Percentiles rank a stretch among this genome's conserved stretches.
phyloP scores from a whole-genome alignment of 2,888 invertebrate species.

The Sinotaia quadrata region DNA sequence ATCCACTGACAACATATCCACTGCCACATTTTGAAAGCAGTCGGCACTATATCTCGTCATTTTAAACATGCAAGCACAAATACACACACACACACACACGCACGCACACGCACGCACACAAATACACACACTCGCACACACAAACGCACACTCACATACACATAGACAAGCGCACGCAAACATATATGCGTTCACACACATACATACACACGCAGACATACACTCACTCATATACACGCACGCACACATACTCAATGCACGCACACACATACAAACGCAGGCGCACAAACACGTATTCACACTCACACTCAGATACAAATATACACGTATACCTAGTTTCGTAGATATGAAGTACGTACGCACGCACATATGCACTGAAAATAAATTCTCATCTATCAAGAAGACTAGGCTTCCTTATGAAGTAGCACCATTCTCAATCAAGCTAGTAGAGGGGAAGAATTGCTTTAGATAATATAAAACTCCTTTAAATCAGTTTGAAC shows the following conservation, averaged over 20 bases:
- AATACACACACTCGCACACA: slow-evolving; percentile 11
- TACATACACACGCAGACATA: slow-evolving; percentile 6
- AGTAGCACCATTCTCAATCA: too few species aligned
- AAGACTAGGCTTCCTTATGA: too few species aligned
- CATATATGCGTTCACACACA: not conserved
- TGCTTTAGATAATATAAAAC: too few species aligned
- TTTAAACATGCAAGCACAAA: too few species aligned
- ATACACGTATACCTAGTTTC: not conserved
- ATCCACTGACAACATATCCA: too few species aligned
- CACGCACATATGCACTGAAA: not conserved
- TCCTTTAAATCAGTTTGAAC: too few species aligned
- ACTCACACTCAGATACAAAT: not conserved
- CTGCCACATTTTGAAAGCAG: too few species aligned
- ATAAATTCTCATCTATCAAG: not conserved
- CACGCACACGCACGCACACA: not conserved
- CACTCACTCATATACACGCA: too few species aligned
- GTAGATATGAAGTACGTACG: not conserved
- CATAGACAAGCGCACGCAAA: not conserved
- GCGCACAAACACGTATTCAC: not conserved
- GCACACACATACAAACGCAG: not conserved
- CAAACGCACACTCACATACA: slow-evolving; percentile 2
- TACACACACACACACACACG: too few species aligned
- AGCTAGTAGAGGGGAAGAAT: too few species aligned
- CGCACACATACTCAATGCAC: too few species aligned
- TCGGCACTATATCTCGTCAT: not conserved